Conservation (phyloP, 1,140 invertebrate species). For the Acromyrmex charruanus region DNA sequence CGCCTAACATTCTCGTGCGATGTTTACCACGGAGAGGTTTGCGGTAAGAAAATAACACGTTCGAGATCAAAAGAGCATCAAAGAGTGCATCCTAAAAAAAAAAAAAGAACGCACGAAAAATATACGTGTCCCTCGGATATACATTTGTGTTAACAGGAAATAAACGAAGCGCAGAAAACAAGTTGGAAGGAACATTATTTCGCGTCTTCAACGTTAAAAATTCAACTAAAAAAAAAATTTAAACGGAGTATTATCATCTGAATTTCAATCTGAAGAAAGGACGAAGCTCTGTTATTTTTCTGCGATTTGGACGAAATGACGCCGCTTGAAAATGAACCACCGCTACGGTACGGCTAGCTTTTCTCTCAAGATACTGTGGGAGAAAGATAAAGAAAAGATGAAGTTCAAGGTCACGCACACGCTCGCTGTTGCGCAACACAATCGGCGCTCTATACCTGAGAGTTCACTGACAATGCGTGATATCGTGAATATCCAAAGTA, state of each 20-base stretch:
- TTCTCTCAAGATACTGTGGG: constrained; percentile 57
- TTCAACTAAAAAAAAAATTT: not conserved
- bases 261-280: not conserved
- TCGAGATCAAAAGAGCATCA: not conserved
- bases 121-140: not conserved
- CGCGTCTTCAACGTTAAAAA: not conserved
- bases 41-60: not conserved
- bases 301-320: constrained; percentile 1
- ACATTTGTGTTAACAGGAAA: not conserved
- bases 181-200: not conserved
- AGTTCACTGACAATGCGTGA: constrained; percentile 21
- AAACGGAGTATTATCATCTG: not conserved
- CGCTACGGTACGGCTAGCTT: constrained; percentile 19
- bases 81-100: not conserved
- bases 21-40: constrained; percentile 1
- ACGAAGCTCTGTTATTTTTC: not conserved
- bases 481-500: not conserved
- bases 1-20: not conserved
- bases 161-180: not conserved
- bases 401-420: constrained; percentile 62
- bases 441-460: constrained; percentile 23
- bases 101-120: not conserved
- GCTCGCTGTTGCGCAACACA: constrained; percentile 55
- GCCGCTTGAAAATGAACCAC: constrained; percentile 9
- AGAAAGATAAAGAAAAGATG: constrained; percentile 66